phyloP scores from a whole-genome alignment of 2,797 vertebrate species.

The Coranthus polyacanthus region DNA sequence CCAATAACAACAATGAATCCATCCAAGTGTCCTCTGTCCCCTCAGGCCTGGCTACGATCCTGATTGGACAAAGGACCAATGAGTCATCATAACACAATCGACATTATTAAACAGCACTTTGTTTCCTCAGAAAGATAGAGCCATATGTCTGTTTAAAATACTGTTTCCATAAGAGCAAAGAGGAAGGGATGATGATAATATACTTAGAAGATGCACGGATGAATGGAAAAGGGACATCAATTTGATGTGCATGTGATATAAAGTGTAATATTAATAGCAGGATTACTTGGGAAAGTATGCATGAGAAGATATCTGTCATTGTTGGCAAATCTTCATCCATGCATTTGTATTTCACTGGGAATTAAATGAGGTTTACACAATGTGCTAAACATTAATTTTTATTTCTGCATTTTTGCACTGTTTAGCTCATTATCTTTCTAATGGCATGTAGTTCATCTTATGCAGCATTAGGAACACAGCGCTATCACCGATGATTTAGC shows the following conservation, averaged over 20 bases:
- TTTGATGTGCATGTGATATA: background rate
- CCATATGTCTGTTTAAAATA: background rate
- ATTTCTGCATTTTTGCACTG: no score
- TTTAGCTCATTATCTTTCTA: no score
- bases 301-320: no score
- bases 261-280: background rate
- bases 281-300: background rate
- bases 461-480: no score
- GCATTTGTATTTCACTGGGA: no score
- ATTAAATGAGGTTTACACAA: no score
- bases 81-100: conserved; percentile 34
- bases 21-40: conserved; percentile 13
- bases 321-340: no score
- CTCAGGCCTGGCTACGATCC: conserved; percentile 2
- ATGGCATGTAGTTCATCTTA: no score
- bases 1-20: conserved; percentile 30
- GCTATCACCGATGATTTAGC: no score
- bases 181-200: background rate
- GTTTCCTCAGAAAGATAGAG: conserved; percentile 29
- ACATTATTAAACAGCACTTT: conserved; percentile 25
- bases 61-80: conserved; percentile 27
- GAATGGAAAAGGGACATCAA: background rate
- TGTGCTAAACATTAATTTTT: no score
- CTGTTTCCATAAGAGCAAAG: background rate
- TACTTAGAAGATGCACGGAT: background rate